Evolutionary conservation across 2,888 invertebrate genomes (phyloP).

Genomic region (Archips crataeganus): DNA sequence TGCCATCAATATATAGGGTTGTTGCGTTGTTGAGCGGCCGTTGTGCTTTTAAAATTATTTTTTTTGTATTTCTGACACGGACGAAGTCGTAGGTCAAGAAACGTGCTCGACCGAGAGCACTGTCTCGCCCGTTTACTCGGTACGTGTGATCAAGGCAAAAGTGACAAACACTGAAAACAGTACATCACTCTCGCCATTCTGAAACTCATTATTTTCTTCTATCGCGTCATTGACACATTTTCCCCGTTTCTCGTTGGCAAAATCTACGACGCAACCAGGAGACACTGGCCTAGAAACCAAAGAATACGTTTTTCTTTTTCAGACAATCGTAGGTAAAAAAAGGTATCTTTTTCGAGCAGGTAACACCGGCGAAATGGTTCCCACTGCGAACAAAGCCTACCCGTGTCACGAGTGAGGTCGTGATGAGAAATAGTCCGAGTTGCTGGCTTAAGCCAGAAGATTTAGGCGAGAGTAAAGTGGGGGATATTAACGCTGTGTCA

Average conservation of each 20-base stretch:
- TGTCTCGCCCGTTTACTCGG: no score
- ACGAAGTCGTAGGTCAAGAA: no score
- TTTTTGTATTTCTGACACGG: no score
- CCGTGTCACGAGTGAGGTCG: conserved; percentile 75
- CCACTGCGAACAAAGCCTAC: conserved; percentile 72
- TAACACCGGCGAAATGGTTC: conserved; percentile 74
- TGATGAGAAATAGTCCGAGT: conserved; percentile 68
- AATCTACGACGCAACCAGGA: background rate
- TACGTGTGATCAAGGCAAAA: no score
- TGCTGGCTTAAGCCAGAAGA: background rate
- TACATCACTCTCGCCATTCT: no score
- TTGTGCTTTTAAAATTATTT: no score
- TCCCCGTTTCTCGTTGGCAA: background rate
- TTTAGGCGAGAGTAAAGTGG: background rate
- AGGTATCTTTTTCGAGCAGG: conserved; percentile 52
- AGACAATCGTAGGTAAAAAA: conserved; percentile 36
- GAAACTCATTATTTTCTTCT: no score
- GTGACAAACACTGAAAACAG: background rate
- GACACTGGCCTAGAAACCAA: background rate
- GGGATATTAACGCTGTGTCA: background rate
- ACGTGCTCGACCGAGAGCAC: no score
- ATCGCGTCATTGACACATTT: background rate
- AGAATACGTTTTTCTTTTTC: background rate
- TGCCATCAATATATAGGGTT: no score
- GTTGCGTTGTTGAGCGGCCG: no score